Percentiles rank a stretch among this genome's conserved stretches.
Evolutionary conservation across 2,113 vertebrate species (phyloP).

Genomic region (Eurypyga helias): DNA sequence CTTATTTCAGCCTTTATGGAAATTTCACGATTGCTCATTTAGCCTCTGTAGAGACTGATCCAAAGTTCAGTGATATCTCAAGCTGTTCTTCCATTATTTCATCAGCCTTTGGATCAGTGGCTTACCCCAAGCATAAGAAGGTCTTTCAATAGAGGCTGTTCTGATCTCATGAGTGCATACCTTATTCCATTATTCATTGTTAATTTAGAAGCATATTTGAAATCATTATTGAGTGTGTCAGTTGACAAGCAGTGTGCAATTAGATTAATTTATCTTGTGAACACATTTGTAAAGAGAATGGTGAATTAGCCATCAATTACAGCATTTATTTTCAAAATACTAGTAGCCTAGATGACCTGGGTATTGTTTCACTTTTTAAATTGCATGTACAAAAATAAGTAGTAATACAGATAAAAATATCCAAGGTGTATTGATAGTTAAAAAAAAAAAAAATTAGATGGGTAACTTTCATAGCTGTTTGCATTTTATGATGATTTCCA

Average conservation of each 20-base stretch:
- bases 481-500: conserved; percentile 6
- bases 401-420: neutral
- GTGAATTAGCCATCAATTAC: neutral
- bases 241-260: neutral
- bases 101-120: neutral
- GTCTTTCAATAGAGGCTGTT: neutral
- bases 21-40: neutral
- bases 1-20: neutral
- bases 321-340: neutral
- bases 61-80: neutral
- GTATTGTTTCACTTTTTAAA: neutral
- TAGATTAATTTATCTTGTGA: neutral
- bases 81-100: neutral
- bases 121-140: neutral
- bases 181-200: neutral
- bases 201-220: neutral
- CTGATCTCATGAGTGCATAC: neutral
- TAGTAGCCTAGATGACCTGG: neutral
- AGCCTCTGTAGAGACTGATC: neutral
- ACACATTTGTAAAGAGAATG: neutral
- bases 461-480: neutral
- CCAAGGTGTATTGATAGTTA: neutral
- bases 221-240: neutral
- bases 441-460: neutral
- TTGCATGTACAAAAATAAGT: neutral